These are phyloP conservation scores for Calliopsis andreniformis DNA, from an alignment of 1,140 invertebrate species.

Conservation along the genomic window DNA sequence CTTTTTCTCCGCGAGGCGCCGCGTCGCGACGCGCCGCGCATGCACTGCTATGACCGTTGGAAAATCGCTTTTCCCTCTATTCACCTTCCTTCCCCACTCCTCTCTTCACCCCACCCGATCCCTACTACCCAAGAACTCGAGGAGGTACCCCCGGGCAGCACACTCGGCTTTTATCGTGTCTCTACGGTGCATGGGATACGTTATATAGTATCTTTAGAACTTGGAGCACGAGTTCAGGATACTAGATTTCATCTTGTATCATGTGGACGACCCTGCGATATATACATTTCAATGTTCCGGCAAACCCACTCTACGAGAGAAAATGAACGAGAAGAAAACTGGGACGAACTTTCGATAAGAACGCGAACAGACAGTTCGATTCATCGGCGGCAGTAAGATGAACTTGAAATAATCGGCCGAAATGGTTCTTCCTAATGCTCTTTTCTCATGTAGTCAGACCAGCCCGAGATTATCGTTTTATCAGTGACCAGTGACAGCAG, in stretches of 20 bases:
- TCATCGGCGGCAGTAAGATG: too few relatives aligned
- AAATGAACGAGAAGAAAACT: too few relatives aligned
- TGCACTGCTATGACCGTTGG: constrained; percentile 41
- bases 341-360: too few relatives aligned
- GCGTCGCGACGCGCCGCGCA: constrained; percentile 41
- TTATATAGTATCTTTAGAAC: not conserved
- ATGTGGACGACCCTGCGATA: too few relatives aligned
- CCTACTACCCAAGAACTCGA: not conserved
- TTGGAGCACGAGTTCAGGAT: not conserved
- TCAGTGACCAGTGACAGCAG: constrained; percentile 25
- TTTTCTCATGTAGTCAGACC: constrained; percentile 52
- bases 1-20: constrained; percentile 35
- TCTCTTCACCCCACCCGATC: not conserved
- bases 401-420: too few relatives aligned
- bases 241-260: not conserved
- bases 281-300: too few relatives aligned
- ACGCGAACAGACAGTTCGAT: not conserved
- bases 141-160: constrained; percentile 26
- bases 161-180: constrained; percentile 22
- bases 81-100: not conserved
- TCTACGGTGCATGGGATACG: constrained; percentile 7
- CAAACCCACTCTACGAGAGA: too few relatives aligned
- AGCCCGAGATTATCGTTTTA: constrained; percentile 26
- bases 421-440: constrained; percentile 48
- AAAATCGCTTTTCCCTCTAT: constrained; percentile 20